Evolutionary conservation across 2,113 vertebrate genomes (phyloP).

Genomic region (Caretta caretta): DNA sequence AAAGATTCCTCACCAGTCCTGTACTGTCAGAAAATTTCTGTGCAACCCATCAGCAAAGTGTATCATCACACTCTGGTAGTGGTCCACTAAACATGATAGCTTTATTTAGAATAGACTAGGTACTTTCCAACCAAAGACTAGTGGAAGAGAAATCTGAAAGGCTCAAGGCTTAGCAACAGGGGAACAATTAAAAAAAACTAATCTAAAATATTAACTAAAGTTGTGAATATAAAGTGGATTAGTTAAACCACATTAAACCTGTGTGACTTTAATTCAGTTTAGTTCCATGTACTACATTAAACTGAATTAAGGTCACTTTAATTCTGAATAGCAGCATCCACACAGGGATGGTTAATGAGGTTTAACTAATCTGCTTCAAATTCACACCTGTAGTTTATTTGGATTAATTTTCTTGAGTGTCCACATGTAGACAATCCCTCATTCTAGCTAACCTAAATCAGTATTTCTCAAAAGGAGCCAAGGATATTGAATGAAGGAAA

Average conservation of each 20-base stretch:
- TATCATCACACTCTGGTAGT: background rate
- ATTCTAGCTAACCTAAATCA: background rate
- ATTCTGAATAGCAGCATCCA: no score
- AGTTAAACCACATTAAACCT: background rate
- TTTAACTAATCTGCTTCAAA: no score
- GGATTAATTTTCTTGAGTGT: background rate
- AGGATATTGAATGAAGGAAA: background rate
- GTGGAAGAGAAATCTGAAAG: background rate
- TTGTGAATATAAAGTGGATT: background rate
- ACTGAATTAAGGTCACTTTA: no score
- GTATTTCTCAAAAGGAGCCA: background rate
- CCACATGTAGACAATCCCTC: background rate
- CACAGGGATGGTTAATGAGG: no score
- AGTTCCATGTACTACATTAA: no score
- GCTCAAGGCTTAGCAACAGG: background rate
- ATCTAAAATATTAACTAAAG: background rate
- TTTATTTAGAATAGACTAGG: background rate
- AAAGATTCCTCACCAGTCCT: background rate
- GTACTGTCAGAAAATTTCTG: background rate
- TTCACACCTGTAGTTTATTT: background rate
- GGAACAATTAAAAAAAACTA: background rate
- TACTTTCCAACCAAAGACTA: no score
- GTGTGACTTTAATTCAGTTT: no score
- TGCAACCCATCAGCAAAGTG: background rate
- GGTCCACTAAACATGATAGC: background rate